Evolutionary conservation across 2,113 vertebrate genomes (phyloP), one percentile per base, ranked within the genome.

Genomic region (Sialia sialis): DNA sequence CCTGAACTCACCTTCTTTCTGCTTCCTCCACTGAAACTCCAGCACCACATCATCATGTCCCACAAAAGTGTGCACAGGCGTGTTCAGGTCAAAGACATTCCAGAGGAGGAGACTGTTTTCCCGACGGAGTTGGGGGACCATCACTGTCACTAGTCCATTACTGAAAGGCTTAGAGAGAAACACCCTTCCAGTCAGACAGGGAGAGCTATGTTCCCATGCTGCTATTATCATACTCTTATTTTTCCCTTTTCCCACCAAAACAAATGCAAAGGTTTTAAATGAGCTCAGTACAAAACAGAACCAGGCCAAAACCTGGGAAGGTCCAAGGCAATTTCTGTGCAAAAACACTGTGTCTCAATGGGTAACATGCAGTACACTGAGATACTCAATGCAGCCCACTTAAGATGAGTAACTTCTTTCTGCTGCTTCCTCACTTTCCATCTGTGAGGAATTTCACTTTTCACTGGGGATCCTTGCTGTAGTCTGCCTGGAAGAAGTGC

Each of bases 11-110:
- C 99, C 99, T 98, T 99, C 99, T 95, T 99, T 99, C 96, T 99
- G 99, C 22, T 98, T 98, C 66, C 99, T 97, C 99, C 99, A 99
- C 97, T 99, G 99, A 97, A 99, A 99, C 95, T 99, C 99, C 32
- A 99, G 97, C 58, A 99, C 99, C 56, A 99, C 99, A 0, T 99
- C 99, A 27, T 99, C 99, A 0, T 99, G 99, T 17, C 99, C 99
- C 26, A 99, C 99, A 2, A 99, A 99, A 84, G 99, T 99, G 59
- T 99, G 99, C 14, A 99, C 99, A 0, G 99, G 99, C 0, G 98
- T 99, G 97, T 99, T 99, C 90, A 99, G 97, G 92, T 99, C 99
- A 55, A 98, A 98, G 30, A 98, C 98, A 27, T 99, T 99, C 99
- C 99, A 99, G 30, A 99, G 97, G 9, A 99, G 97, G 15, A 99